phyloP scores from a whole-genome alignment of 2,888 invertebrate genomes.

The Busseola fusca region DNA sequence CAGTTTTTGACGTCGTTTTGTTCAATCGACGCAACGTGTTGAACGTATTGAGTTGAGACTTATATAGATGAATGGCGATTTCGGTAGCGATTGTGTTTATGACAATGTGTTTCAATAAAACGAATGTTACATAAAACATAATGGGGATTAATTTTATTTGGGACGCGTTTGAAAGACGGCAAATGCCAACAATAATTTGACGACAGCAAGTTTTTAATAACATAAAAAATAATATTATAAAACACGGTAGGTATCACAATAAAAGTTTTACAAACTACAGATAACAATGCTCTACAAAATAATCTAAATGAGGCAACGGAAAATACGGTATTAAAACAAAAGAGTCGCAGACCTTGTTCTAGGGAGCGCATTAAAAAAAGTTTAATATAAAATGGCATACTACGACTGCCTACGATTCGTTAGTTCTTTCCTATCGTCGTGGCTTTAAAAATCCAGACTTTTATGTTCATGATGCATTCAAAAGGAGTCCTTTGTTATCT shows the following conservation, averaged over 20 bases:
- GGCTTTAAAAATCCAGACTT: conserved; percentile 76
- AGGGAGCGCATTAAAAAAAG: conserved; percentile 68
- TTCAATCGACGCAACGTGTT: conserved; percentile 61
- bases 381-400: conserved; percentile 73
- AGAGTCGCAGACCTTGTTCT: conserved; percentile 65
- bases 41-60: conserved; percentile 52
- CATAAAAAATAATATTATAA: conserved; percentile 4
- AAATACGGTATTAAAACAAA: conserved; percentile 74
- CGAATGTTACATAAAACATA: conserved; percentile 4
- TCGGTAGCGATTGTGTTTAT: conserved; percentile 41
- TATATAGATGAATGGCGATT: too few species aligned
- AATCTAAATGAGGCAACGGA: conserved; percentile 69
- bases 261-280: conserved; percentile 44
- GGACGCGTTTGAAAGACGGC: conserved; percentile 6
- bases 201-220: conserved; percentile 1
- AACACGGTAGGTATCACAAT: conserved; percentile 23
- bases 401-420: conserved; percentile 70
- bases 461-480: conserved; percentile 82
- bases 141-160: conserved; percentile 11
- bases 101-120: conserved; percentile 42
- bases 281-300: conserved; percentile 64
- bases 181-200: conserved; percentile 8
- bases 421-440: conserved; percentile 73
- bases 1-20: conserved; percentile 78
- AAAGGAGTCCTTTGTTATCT: conserved; percentile 79